Evolutionary conservation across 2,888 invertebrate species (phyloP).

Genomic region (Catocala fraxini): DNA sequence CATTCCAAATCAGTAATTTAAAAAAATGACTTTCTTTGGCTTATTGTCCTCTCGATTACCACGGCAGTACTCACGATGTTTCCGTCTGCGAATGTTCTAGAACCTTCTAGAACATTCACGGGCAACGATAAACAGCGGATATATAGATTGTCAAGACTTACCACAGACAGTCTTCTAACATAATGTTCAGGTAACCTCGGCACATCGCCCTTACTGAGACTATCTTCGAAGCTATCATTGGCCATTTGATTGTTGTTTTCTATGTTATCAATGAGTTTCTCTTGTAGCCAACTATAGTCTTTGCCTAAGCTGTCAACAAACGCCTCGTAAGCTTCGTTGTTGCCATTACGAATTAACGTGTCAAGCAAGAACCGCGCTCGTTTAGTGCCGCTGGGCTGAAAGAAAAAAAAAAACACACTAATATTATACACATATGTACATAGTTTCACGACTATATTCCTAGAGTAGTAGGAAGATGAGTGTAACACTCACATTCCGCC

Average conservation of each 20-base stretch:
- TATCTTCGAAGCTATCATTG: constrained; percentile 81
- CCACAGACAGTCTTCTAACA: constrained; percentile 81
- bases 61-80: too few relatives aligned
- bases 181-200: constrained; percentile 87
- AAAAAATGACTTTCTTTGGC: too few relatives aligned
- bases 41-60: too few relatives aligned
- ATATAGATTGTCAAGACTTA: constrained; percentile 56
- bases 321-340: constrained; percentile 80
- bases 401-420: constrained; percentile 25
- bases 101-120: too few relatives aligned
- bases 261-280: constrained; percentile 69
- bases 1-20: too few relatives aligned
- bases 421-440: neutral
- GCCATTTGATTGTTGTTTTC: constrained; percentile 67
- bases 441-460: neutral
- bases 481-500: neutral
- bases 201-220: constrained; percentile 86
- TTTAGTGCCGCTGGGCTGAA: constrained; percentile 74
- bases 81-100: too few relatives aligned
- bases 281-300: constrained; percentile 88
- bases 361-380: constrained; percentile 75
- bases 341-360: constrained; percentile 72
- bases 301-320: constrained; percentile 86
- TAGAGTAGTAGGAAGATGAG: neutral
- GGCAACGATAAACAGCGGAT: too few relatives aligned